Conservation (phyloP, 1,140 invertebrate species). For the Zaprionus ornatus region DNA sequence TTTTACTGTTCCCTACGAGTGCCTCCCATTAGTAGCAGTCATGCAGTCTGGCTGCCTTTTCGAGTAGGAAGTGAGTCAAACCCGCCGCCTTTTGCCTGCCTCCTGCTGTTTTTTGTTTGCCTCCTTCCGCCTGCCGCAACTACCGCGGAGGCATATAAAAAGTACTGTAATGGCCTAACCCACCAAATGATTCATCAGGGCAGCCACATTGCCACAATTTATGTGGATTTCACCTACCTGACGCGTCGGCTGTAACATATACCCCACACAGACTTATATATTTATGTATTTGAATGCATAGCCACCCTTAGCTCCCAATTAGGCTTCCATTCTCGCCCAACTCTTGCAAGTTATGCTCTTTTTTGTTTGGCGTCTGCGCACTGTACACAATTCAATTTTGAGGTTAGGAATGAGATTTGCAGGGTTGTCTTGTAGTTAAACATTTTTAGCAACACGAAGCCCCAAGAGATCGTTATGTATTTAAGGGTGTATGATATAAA, state of each 20-base stretch:
- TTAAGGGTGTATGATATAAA: too few species aligned
- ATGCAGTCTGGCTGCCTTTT: slow-evolving; percentile 29
- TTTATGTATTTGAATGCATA: slow-evolving; percentile 12
- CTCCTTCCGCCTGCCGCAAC: not conserved
- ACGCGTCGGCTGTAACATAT: slow-evolving; percentile 54
- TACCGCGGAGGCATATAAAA: not conserved
- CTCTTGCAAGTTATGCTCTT: slow-evolving; percentile 17
- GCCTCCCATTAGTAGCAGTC: slow-evolving; percentile 19
- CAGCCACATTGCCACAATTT: slow-evolving; percentile 39
- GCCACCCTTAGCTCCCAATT: slow-evolving; percentile 31
- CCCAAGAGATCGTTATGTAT: not conserved
- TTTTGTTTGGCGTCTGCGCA: slow-evolving; percentile 49
- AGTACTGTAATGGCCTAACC: slow-evolving; percentile 49
- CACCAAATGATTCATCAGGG: slow-evolving; percentile 69
- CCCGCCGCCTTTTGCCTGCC: not conserved
- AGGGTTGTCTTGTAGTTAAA: not conserved
- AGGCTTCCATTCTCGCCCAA: slow-evolving; percentile 24
- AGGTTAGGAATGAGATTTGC: not conserved
- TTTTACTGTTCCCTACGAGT: not conserved
- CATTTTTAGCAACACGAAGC: not conserved
- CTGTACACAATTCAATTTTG: slow-evolving; percentile 27
- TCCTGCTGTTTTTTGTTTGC: not conserved
- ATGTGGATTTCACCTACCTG: slow-evolving; percentile 52
- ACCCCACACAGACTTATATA: slow-evolving; percentile 14
- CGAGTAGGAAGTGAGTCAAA: slow-evolving; percentile 23